Evolutionary conservation across 2,888 invertebrate genomes (phyloP).

Genomic region (Dyspetes luteomarginatus): DNA sequence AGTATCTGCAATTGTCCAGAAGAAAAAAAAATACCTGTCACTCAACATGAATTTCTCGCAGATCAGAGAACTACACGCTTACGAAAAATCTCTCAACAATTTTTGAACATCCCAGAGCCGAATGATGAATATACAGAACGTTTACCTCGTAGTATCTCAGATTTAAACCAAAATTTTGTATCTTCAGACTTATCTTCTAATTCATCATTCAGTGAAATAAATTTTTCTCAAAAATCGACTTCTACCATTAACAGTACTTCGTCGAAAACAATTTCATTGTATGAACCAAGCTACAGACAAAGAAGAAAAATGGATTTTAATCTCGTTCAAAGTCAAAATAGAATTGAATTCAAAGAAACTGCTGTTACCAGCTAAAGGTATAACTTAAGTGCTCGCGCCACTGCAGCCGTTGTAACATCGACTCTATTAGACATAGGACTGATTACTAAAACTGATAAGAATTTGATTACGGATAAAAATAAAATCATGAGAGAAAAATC

Average conservation of each 20-base stretch:
- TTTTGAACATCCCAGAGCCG: no score
- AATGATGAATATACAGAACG: no score
- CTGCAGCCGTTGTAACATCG: constrained; percentile 3
- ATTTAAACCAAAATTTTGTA: no score
- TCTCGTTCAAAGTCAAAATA: not conserved
- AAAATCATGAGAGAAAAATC: not conserved
- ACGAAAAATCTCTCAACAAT: no score
- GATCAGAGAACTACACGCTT: no score
- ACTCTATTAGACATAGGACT: not conserved
- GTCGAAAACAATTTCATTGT: constrained; percentile 13
- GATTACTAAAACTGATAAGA: constrained; percentile 15
- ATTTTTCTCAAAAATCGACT: constrained; percentile 6
- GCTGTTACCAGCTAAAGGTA: not conserved
- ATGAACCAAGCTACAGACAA: constrained; percentile 23
- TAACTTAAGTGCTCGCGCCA: not conserved
- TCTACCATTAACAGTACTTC: constrained; percentile 9
- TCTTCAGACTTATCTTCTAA: no score
- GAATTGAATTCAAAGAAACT: constrained; percentile 7
- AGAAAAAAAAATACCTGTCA: not conserved
- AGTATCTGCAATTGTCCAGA: constrained; percentile 5
- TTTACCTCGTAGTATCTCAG: no score
- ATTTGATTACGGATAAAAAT: constrained; percentile 11
- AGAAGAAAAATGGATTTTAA: constrained; percentile 7
- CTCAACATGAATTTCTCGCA: no score
- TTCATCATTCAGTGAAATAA: not conserved